phyloP scores from a whole-genome alignment of 2,888 invertebrate genomes.

The Ornithoptera priamus region DNA sequence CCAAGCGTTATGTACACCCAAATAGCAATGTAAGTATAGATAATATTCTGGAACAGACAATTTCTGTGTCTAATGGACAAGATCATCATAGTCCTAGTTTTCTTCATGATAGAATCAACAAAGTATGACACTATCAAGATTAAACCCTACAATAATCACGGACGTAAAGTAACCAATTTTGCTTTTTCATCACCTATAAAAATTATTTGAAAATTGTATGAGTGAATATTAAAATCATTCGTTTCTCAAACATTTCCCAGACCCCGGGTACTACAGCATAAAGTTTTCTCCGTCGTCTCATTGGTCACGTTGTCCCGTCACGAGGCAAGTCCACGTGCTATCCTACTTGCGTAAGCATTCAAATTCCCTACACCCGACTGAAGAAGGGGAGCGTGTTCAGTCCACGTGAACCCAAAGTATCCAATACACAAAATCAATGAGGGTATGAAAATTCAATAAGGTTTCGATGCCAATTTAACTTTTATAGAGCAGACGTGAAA shows the following conservation, averaged over 20 bases:
- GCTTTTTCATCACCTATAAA: no score
- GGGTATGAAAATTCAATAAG: conserved; percentile 10
- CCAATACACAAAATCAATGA: conserved; percentile 7
- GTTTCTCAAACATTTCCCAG: neutral
- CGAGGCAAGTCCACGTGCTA: conserved; percentile 43
- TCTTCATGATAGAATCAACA: no score
- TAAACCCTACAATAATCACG: no score
- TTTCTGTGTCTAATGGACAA: neutral
- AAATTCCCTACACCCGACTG: neutral
- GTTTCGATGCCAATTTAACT: neutral
- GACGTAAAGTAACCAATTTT: no score
- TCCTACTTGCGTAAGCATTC: conserved; percentile 24
- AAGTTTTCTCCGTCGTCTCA: neutral
- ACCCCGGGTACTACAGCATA: neutral
- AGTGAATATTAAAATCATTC: neutral
- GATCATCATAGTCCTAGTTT: no score
- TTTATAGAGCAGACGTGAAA: neutral
- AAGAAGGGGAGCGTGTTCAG: conserved; percentile 28
- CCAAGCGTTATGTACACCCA: neutral
- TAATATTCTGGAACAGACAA: neutral
- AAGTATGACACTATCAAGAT: no score
- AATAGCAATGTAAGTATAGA: neutral
- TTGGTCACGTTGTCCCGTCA: conserved; percentile 58
- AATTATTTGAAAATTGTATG: no score
- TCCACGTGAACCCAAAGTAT: conserved; percentile 44